Evolutionary conservation across 2,888 invertebrate genomes (phyloP), one percentile per base, ranked within the genome.

Genomic region (Leptinotarsa haldemani): DNA sequence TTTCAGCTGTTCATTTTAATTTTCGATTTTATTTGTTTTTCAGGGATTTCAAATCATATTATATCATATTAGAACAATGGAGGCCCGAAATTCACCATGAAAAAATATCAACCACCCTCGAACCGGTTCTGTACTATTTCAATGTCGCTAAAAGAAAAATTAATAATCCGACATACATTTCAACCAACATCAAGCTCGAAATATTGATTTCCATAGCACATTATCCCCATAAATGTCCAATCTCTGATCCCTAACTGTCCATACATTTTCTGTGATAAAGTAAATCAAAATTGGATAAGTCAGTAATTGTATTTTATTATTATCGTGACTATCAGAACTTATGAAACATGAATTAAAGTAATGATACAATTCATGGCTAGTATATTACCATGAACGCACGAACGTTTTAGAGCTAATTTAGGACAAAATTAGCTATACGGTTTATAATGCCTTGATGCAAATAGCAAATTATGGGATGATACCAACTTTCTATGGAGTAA

Each of bases 281-380:
- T 65, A 61, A 53, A 66, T 69, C 61, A 64, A 63, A 65, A 73
- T 70, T 70, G 61, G 61, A 67, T 64, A 66, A 65, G 73, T 64
- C 70, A 61, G 65, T 74, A 71, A 74, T 74, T 70, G 68, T 70
- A 65, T 71, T 71, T 74, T 74, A 74, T 74, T 64, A 71, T 65
- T 67, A 69, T 71, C 74, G 74, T 74, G 74, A 71, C 71, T 65
- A 71, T 74, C 71, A 69, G 71, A 74, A 74, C 64, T 71, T 65
- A 71, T 67, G 67, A 70, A 74, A 68, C 70, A 68, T 47, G 64
- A 71, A 73, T 65, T 69, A 56, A 65, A 69, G 50, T 71, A 63
- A 53, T 74, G 68, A 74, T 50, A 67, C 67, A 68, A 69, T 71
- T 74, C 65, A 71, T 64, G 67, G 68, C 63, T 58, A 46, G 68